These are phyloP conservation scores for Probosciger aterrimus DNA, from an alignment of 2,113 vertebrate species.

Conservation along the genomic window DNA sequence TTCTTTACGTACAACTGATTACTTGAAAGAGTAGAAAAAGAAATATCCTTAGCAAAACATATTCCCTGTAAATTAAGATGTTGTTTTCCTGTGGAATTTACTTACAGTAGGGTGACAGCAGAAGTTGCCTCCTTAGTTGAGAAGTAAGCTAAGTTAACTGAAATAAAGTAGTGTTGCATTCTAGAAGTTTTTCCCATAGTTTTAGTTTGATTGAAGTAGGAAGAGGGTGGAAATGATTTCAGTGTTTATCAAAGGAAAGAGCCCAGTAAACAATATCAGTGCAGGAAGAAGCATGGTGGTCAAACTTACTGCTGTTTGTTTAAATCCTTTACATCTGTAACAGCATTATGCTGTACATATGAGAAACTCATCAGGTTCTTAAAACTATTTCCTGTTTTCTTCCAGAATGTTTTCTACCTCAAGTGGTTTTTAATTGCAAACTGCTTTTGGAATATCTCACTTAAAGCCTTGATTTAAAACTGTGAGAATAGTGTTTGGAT, in stretches of 20 bases:
- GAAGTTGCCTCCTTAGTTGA: neutral
- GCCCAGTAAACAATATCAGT: slow-evolving; percentile 40
- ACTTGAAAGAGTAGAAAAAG: neutral
- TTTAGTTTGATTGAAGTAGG: slow-evolving; percentile 29
- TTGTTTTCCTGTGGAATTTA: neutral
- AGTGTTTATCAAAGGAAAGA: slow-evolving; percentile 57
- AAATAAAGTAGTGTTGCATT: slow-evolving; percentile 4
- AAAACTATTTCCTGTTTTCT: slow-evolving; percentile 65
- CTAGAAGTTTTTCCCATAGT: slow-evolving; percentile 34
- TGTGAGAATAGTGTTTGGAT: neutral
- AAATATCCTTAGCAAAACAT: neutral
- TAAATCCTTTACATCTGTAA: slow-evolving; percentile 53
- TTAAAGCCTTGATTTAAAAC: neutral
- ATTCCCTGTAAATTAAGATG: neutral
- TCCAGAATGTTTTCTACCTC: slow-evolving; percentile 37
- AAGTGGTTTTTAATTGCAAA: slow-evolving; percentile 16
- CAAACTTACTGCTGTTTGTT: slow-evolving; percentile 41
- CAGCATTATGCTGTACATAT: slow-evolving; percentile 38
- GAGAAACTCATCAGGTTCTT: slow-evolving; percentile 62
- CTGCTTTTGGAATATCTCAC: neutral
- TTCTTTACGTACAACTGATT: neutral
- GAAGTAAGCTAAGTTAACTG: neutral
- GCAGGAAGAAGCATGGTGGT: slow-evolving; percentile 54
- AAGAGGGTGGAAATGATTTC: slow-evolving; percentile 62
- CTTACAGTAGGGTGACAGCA: neutral